Evolutionary conservation across 2,888 invertebrate species (phyloP).

Genomic region (Caenorhabditis sp.): DNA sequence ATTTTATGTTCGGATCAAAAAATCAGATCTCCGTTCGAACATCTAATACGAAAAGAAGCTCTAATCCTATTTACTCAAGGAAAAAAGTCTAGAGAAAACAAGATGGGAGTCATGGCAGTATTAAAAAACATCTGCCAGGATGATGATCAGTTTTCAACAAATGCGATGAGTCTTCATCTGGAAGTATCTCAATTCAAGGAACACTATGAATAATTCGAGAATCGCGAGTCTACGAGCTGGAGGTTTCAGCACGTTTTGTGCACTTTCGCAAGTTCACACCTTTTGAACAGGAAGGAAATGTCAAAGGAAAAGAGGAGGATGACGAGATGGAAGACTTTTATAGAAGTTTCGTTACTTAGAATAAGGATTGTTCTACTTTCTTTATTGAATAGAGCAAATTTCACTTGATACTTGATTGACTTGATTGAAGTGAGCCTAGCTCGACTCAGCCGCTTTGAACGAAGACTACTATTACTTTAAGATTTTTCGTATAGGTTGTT

Average conservation of each 20-base stretch:
- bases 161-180: slow-evolving; percentile 10
- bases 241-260: slow-evolving; percentile 46
- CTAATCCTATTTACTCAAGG: slow-evolving; percentile 8
- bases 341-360: background rate
- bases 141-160: slow-evolving; percentile 20
- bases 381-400: too few relatives aligned
- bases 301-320: background rate
- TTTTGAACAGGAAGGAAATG: slow-evolving; percentile 17
- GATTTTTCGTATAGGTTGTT: too few relatives aligned
- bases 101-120: background rate
- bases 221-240: slow-evolving; percentile 4
- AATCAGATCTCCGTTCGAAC: background rate
- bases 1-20: background rate
- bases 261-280: slow-evolving; percentile 21
- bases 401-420: too few relatives aligned
- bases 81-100: slow-evolving; percentile 12
- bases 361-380: background rate
- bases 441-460: too few relatives aligned
- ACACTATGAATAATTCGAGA: slow-evolving; percentile 49
- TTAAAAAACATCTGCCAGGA: slow-evolving; percentile 7
- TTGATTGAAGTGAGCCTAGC: too few relatives aligned
- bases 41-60: background rate
- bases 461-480: too few relatives aligned
- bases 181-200: slow-evolving; percentile 14
- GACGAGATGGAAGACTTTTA: background rate